Evolutionary conservation across 2,797 vertebrate species (phyloP).

Genomic region (Buceros bicornis): DNA sequence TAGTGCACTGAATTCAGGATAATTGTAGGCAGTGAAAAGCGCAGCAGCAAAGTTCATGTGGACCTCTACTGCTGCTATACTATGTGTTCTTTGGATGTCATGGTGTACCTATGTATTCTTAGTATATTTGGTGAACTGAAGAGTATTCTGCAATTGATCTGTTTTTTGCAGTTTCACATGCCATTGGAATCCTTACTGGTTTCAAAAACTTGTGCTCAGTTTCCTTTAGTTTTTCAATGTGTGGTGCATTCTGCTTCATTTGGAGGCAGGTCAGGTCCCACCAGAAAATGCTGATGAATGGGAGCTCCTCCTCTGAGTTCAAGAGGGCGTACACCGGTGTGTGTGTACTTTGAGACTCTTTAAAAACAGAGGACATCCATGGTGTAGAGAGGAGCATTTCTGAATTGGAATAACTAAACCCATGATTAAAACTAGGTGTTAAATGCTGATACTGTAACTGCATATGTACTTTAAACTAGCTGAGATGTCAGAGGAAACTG

Average conservation of each 20-base stretch:
- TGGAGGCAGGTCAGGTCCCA: background rate
- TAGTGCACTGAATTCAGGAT: background rate
- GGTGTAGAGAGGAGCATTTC: background rate
- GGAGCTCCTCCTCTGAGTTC: background rate
- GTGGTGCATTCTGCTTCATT: background rate
- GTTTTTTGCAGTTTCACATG: background rate
- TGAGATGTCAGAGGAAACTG: background rate
- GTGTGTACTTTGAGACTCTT: background rate
- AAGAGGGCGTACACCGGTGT: background rate
- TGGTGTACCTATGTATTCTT: background rate
- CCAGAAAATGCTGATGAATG: background rate
- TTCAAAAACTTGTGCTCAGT: background rate
- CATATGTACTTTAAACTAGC: background rate
- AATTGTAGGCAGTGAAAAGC: background rate
- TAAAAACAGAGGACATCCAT: background rate
- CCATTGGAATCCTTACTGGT: background rate
- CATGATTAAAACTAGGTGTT: background rate
- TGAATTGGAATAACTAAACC: background rate
- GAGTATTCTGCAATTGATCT: background rate
- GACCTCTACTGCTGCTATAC: background rate
- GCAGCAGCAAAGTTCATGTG: background rate
- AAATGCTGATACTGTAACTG: background rate
- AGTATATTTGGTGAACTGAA: background rate
- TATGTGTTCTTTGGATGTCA: fast-evolving
- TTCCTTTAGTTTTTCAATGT: background rate